Evolutionary conservation across 2,797 vertebrate species (phyloP), one percentile per base, ranked within the genome.

Genomic region (Lacerta agilis): DNA sequence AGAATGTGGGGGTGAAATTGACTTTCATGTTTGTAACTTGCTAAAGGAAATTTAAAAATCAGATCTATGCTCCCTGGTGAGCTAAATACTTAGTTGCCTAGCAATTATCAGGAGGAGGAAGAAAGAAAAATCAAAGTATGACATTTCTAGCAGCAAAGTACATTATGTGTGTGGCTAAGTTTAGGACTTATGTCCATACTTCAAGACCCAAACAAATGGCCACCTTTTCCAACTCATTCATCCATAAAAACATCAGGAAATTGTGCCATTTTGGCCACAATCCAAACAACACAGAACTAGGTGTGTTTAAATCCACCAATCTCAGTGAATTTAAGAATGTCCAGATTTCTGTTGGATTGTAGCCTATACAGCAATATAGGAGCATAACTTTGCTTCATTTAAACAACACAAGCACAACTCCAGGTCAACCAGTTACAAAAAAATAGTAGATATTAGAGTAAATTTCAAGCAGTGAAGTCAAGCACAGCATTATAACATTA

Each of bases 11-110:
- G 15, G n/a, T 67, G 29, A 79, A 69, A 88, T 49, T 72, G 38
- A 84, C 67, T 72, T 84, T 88, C 76, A 85, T 23, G 27, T 58
- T 49, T 69, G n/a, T 18, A 83, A 88, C 76, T 84, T 61, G 82
- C 10, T 72, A 84, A 79, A 88, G 36, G 45, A 84, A 84, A 84
- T 78, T 61, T 58, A 84, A 83, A 79, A 72, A 27, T n/a, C 36
- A 86, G 75, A 18, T 45, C 58, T 76, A 77, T 67, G 64, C 43
- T 87, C 55, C 66, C 75, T 43, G 11, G 38, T 71, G 33, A 58
- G 23, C 15, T 18, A 81, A 43, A 81, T 87, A 8, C 11, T 81
- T n/a, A 69, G 66, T 45, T 64, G 49, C 55, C 67, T 20, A 61
- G 15, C 36, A 87, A 41, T 41, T 87, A 71, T 49, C 15, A 49